Conservation (phyloP, 2,797 vertebrate species). For the Sardinella longiceps region DNA sequence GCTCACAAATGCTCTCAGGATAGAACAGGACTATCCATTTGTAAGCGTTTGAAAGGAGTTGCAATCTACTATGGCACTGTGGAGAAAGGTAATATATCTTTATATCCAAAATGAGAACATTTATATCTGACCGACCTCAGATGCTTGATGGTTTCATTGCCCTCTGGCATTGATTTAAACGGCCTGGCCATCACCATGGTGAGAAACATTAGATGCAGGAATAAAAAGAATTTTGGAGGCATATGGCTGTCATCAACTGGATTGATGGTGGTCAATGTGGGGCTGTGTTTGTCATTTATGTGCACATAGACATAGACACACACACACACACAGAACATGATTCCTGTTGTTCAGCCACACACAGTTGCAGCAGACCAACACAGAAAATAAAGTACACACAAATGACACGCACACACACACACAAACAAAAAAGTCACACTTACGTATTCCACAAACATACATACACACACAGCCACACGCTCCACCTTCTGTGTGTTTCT, state of each 20-base stretch:
- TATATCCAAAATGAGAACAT: background rate
- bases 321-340: background rate
- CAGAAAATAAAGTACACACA: too few relatives aligned
- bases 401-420: background rate
- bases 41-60: background rate
- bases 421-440: background rate
- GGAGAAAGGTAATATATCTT: background rate
- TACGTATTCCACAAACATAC: background rate
- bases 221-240: background rate
- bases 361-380: too few relatives aligned
- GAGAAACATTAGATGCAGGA: too few relatives aligned
- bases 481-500: too few relatives aligned
- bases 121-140: background rate
- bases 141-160: background rate
- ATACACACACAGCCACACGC: background rate
- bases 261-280: background rate
- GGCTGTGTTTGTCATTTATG: background rate
- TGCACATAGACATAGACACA: background rate
- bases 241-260: background rate
- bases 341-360: too few relatives aligned
- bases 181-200: too few relatives aligned
- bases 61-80: background rate
- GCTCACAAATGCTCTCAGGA: slow-evolving; percentile 6
- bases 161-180: too few relatives aligned
- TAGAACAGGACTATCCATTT: background rate